Percentiles rank a stretch among this genome's conserved stretches.
Conservation (phyloP, 2,888 invertebrate genomes). For the Sphinx pinastri region DNA sequence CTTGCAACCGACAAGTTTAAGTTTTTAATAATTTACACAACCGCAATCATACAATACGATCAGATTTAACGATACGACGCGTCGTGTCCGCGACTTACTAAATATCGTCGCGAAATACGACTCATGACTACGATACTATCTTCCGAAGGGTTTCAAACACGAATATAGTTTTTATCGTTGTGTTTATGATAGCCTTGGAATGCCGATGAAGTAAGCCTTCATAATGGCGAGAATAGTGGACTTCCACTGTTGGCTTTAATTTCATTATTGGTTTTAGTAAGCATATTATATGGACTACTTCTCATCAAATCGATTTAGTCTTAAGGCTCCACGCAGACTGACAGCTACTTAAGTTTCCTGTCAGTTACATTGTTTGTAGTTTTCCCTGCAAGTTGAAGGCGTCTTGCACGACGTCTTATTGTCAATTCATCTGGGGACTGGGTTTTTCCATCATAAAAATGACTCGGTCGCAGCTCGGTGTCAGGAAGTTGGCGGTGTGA, state of each 20-base stretch:
- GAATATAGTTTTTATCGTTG: background rate
- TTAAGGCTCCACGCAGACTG: too few relatives aligned
- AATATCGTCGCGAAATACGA: slow-evolving; percentile 37
- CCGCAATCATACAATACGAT: slow-evolving; percentile 22
- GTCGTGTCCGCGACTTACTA: slow-evolving; percentile 26
- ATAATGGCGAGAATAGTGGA: background rate
- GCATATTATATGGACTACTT: too few relatives aligned
- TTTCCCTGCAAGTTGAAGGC: too few relatives aligned
- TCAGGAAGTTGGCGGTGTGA: too few relatives aligned
- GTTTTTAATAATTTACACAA: slow-evolving; percentile 29
- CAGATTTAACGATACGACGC: slow-evolving; percentile 23
- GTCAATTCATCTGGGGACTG: background rate
- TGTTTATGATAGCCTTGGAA: slow-evolving; percentile 2
- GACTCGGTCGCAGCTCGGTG: too few relatives aligned
- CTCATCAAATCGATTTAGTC: too few relatives aligned
- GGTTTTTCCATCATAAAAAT: too few relatives aligned
- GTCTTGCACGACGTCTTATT: too few relatives aligned
- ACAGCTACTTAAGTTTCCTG: too few relatives aligned
- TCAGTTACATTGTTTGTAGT: too few relatives aligned
- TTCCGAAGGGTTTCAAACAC: slow-evolving; percentile 38
- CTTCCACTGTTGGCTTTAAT: background rate
- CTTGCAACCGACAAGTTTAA: background rate
- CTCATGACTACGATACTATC: slow-evolving; percentile 43
- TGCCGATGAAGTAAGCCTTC: background rate
- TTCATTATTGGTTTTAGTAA: too few relatives aligned